phyloP scores from a whole-genome alignment of 2,113 vertebrate species.

The Dolichotis patagonum region DNA sequence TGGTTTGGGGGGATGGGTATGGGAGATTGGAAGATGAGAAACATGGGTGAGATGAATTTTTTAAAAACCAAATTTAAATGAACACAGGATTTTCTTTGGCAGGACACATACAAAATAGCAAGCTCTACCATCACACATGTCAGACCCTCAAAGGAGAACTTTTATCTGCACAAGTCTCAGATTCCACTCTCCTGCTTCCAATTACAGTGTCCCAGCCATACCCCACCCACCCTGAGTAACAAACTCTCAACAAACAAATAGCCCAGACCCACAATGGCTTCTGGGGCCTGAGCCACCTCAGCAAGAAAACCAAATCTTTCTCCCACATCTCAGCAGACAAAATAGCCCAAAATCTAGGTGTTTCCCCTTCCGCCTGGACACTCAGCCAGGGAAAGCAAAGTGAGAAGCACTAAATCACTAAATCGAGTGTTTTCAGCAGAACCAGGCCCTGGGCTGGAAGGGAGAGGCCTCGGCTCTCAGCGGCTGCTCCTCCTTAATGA shows the following conservation, averaged over 20 bases:
- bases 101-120: not conserved
- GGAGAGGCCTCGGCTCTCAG: conserved; percentile 56
- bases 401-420: not conserved
- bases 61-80: not conserved
- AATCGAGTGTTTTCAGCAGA: conserved; percentile 55
- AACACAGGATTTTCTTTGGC: not conserved
- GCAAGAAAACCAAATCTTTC: conserved; percentile 19
- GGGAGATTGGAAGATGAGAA: not conserved
- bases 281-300: not conserved
- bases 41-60: not conserved
- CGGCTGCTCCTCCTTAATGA: conserved; percentile 46
- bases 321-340: conserved; percentile 50
- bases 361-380: conserved; percentile 59
- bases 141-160: not conserved
- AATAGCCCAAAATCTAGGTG: conserved; percentile 42
- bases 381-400: conserved; percentile 61
- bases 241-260: conserved; percentile 63
- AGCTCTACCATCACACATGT: not conserved
- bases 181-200: conserved; percentile 28
- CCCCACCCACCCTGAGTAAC: conserved; percentile 43
- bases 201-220: not conserved
- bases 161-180: not conserved
- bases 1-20: not conserved
- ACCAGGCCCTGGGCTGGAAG: conserved; percentile 50
- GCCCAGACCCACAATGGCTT: conserved; percentile 36